Percentiles rank a stretch among this genome's conserved stretches.
Evolutionary conservation across 2,113 vertebrate species (phyloP).

Genomic region (Herpetotheres cachinnans): DNA sequence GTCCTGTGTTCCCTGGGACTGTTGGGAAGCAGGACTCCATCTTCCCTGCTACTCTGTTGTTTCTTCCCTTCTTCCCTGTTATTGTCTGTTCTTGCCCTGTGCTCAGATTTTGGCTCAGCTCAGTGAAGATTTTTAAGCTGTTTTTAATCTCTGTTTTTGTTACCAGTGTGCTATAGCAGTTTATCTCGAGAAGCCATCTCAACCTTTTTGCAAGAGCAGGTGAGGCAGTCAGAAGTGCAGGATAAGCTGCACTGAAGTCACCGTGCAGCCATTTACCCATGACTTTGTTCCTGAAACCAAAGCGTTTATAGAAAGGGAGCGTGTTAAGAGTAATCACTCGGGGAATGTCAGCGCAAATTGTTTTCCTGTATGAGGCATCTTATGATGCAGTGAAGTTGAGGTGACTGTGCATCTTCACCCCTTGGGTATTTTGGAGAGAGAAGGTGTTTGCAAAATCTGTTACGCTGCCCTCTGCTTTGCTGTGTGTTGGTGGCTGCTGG

Average conservation of each 20-base stretch:
- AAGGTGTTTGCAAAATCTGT: background rate
- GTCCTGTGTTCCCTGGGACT: background rate
- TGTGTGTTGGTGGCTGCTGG: background rate
- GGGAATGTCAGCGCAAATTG: background rate
- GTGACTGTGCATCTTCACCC: background rate
- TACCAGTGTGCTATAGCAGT: background rate
- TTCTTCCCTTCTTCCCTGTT: background rate
- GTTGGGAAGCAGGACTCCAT: background rate
- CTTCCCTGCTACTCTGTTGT: background rate
- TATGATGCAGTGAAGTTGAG: background rate
- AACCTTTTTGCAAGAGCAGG: background rate
- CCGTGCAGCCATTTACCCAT: background rate
- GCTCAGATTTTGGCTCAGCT: background rate
- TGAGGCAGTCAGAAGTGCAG: background rate
- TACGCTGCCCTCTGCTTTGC: background rate
- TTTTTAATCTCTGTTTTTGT: slow-evolving; percentile 29
- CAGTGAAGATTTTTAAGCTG: background rate
- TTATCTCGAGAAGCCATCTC: slow-evolving; percentile 40
- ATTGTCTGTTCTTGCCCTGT: background rate
- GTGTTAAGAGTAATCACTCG: background rate
- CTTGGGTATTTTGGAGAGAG: background rate
- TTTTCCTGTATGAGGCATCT: background rate
- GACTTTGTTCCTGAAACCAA: background rate
- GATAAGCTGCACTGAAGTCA: background rate
- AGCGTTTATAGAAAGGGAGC: background rate